These are phyloP conservation scores for Thamnophis sirtalis DNA, from an alignment of 2,113 vertebrate genomes.

Conservation along the genomic window DNA sequence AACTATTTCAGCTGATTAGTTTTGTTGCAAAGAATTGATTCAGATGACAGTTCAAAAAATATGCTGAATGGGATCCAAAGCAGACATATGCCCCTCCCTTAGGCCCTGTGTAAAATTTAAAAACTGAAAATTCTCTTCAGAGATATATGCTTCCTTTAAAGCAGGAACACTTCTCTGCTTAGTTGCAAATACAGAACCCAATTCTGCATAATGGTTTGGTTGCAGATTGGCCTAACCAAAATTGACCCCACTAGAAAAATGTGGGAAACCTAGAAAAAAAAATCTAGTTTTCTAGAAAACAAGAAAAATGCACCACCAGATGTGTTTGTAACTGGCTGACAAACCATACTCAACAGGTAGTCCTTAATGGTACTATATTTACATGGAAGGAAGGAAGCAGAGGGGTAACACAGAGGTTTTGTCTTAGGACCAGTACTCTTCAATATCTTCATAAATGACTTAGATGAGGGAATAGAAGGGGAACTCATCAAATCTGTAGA, in stretches of 20 bases:
- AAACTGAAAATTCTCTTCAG: not conserved
- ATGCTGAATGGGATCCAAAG: not conserved
- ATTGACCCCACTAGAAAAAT: not conserved
- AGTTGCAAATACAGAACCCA: not conserved
- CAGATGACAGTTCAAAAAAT: not conserved
- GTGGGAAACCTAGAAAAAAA: too few relatives aligned
- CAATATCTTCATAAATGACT: too few relatives aligned
- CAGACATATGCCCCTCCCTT: not conserved
- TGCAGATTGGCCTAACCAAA: not conserved
- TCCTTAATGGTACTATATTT: too few relatives aligned
- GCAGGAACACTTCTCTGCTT: not conserved
- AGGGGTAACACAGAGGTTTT: too few relatives aligned
- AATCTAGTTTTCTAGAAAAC: too few relatives aligned
- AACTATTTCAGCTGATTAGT: not conserved
- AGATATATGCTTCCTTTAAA: not conserved
- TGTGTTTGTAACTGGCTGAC: too few relatives aligned
- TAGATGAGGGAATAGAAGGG: too few relatives aligned
- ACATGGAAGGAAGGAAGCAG: too few relatives aligned
- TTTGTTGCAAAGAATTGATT: not conserved
- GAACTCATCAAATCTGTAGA: too few relatives aligned
- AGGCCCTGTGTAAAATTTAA: not conserved
- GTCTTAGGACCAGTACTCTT: too few relatives aligned
- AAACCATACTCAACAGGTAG: too few relatives aligned
- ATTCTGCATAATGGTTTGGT: not conserved
- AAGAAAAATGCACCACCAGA: too few relatives aligned